A percentile compares a stretch with the other conserved stretches of the same genome.
phyloP scores from a whole-genome alignment of 2,113 vertebrate species.

The Brachypodius melanocephalos region DNA sequence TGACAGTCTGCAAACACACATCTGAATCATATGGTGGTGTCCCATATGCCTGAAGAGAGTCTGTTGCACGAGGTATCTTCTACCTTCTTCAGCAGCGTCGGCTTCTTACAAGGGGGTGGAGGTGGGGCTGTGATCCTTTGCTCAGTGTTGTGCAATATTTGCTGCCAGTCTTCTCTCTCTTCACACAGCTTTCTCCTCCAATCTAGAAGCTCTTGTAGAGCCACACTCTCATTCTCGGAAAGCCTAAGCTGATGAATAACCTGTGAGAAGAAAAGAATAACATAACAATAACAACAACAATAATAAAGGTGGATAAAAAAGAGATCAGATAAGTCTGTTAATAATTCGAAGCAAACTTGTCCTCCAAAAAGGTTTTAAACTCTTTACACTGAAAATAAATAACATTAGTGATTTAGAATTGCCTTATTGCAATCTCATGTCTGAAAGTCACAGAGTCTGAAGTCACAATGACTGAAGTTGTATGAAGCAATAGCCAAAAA shows the following conservation, averaged over 20 bases:
- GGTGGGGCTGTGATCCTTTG: conserved; percentile 72
- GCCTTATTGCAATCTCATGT: background rate
- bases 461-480: background rate
- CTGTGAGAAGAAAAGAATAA: conserved; percentile 56
- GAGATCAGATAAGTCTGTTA: background rate
- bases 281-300: background rate
- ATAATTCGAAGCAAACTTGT: background rate
- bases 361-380: background rate
- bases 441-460: background rate
- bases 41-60: conserved; percentile 71
- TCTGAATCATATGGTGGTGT: conserved; percentile 55
- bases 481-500: background rate
- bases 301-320: background rate
- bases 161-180: conserved; percentile 75
- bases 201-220: conserved; percentile 84
- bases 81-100: conserved; percentile 76
- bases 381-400: background rate
- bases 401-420: background rate
- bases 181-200: conserved; percentile 86
- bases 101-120: conserved; percentile 81
- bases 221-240: conserved; percentile 79
- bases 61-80: conserved; percentile 67
- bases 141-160: conserved; percentile 67
- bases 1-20: background rate
- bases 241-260: conserved; percentile 83